Base-by-base conservation (phyloP, 2,113 vertebrate species). In the Sinocyclocheilus grahami region DNA sequence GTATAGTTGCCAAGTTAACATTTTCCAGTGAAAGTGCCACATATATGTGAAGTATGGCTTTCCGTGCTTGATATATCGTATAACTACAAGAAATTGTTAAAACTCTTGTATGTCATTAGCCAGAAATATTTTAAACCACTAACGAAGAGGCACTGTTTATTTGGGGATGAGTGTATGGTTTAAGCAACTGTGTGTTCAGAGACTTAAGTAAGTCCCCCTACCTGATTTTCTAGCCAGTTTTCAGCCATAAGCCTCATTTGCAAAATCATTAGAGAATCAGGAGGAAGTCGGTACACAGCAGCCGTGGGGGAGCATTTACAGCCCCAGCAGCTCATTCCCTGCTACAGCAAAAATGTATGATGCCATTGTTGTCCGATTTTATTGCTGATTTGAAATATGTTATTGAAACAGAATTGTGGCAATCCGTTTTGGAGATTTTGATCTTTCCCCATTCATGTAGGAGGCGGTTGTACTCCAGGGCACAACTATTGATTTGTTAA, bases 231-330 rank as follows among this genome's bases (percentile, higher is more conserved):
- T 22, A 74, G 20, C 20, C 37, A 74, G 5, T 13, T 74, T 74
- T 74, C 71, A 74, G 37, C 39, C 4, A 11, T 13, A 74, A 74
- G 22, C 39, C 2, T 74, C 0, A 46, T 46, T 74, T n/a, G 71
- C 22, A 46, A 74, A 74, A 74, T 46, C 71, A 22, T 74, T 74
- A 46, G 71, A 74, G 71, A 74, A 74, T 74, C 71, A n/a, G 71
- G 71, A 74, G 71, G 37, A 42, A 46, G 69, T 72, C 18, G 9
- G 37, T 72, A 42, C 22, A 72, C 18, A 42, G 18, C 12, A 42
- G 37, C 71, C 46, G 71, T 6, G 4, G 37, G 37, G 4, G 71
- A 74, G 37, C 4, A 11, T 46, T 46, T 46, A 74, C 71, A n/a
- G 71, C 71, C 37, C 22, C 20, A 46, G 20, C 20, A 74, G 39